Base-by-base conservation (phyloP, 2,113 vertebrate species). In the Laterallus jamaicensis region DNA sequence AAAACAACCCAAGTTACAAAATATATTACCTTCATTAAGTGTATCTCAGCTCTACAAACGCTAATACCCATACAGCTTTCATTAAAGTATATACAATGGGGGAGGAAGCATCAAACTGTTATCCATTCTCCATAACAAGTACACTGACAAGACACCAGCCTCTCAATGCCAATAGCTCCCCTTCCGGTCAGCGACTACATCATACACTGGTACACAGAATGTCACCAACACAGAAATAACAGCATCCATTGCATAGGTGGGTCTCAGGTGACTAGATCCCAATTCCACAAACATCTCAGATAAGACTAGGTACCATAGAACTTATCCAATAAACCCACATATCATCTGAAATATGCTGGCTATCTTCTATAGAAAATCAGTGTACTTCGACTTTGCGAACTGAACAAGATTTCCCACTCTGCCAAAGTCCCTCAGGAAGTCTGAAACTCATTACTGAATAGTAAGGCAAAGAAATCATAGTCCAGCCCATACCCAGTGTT, bases 11-110 rank as follows among this genome's bases (percentile, higher is more conserved):
- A 67, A 82, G 39, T 88, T 92, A 91, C n/a, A 77, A 93, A 92
- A 92, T 71, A 70, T 35, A 81, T 86, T 78, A 55, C 79, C 66
- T 91, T 91, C 64, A 88, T 91, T 94, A 92, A 88, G 82, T 62
- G 78, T 29, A 66, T 47, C 58, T 88, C 62, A 62, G 62, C 42
- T 35, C 40, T 77, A 44, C 28, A 79, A 88, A 91, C 32, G 60
- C 54, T 70, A 32, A 73, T 76, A 22, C 35, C 49, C 25, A 54
- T 16, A 84, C 6, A 63, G 37, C 22, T 90, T 78, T 58, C 59
- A 81, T 26, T 93, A 76, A 86, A 64, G 88, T 35, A 49, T 14
- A 64, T 16, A 54, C n/a, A 0, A 0, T 31, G 66, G 12, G 39
- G 55, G 28, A 83, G 70, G 63, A 92, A 70, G 55, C 32, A 69